These are phyloP conservation scores for Bubo bubo DNA, from an alignment of 2,113 vertebrate species.

Conservation along the genomic window DNA sequence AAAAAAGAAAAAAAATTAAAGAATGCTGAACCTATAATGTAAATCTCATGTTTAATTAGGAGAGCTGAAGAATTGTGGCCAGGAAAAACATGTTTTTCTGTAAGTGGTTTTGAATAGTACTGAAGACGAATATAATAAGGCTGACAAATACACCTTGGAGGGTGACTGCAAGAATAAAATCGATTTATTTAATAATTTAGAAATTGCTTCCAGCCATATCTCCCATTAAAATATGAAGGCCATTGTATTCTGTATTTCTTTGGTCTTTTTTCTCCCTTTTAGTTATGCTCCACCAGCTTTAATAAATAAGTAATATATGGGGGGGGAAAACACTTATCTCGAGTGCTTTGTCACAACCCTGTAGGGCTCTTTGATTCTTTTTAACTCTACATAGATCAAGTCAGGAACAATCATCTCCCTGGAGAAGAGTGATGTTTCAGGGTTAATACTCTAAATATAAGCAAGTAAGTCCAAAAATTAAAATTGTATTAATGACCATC, in stretches of 20 bases:
- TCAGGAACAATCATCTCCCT: constrained; percentile 50
- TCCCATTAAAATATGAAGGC: constrained; percentile 81
- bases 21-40: constrained; percentile 8
- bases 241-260: constrained; percentile 81
- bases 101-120: constrained; percentile 70
- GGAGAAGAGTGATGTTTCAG: constrained; percentile 42
- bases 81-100: constrained; percentile 57
- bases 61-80: constrained; percentile 40
- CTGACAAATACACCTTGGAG: constrained; percentile 80
- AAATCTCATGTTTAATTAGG: constrained; percentile 73
- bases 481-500: not conserved
- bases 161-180: constrained; percentile 73
- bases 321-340: constrained; percentile 72
- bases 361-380: constrained; percentile 72
- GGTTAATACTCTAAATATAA: constrained; percentile 45
- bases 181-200: constrained; percentile 86
- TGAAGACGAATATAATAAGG: constrained; percentile 73
- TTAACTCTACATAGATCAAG: constrained; percentile 73
- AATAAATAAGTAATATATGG: constrained; percentile 84
- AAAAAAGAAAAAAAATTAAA: constrained; percentile 26
- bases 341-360: constrained; percentile 68
- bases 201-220: constrained; percentile 81
- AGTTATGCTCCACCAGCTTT: constrained; percentile 80
- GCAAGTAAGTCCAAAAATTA: constrained; percentile 4
- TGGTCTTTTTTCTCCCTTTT: constrained; percentile 75